Conservation (phyloP, 2,113 vertebrate genomes). For the Taxidea taxus region DNA sequence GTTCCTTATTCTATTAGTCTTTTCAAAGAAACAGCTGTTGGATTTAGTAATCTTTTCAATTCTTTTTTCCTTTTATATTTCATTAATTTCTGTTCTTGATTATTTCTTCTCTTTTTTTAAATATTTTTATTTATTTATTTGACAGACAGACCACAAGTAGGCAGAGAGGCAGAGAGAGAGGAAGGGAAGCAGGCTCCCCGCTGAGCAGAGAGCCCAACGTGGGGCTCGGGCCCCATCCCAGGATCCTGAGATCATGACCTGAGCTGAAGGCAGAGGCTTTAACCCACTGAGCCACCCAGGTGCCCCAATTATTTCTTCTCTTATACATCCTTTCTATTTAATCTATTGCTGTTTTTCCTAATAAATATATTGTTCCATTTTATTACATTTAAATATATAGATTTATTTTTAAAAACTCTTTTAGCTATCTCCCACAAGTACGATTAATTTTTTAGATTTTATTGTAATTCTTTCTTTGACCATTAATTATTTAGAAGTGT, state of each 20-base stretch:
- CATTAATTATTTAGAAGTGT: background rate
- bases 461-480: background rate
- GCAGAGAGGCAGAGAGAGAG: no score
- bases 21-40: background rate
- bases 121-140: no score
- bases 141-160: no score
- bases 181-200: no score
- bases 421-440: background rate
- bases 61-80: background rate
- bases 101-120: background rate
- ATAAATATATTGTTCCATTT: background rate
- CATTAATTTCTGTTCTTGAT: background rate
- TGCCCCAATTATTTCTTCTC: background rate
- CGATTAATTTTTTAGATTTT: background rate
- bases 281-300: no score
- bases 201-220: no score
- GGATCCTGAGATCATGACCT: no score
- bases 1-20: background rate
- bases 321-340: background rate
- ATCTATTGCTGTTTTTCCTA: background rate
- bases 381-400: background rate
- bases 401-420: background rate
- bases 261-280: no score
- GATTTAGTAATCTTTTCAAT: background rate
- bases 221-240: no score